Base-by-base conservation (phyloP, 2,888 invertebrate genomes). In the Rhimphoctona megacephalus region DNA sequence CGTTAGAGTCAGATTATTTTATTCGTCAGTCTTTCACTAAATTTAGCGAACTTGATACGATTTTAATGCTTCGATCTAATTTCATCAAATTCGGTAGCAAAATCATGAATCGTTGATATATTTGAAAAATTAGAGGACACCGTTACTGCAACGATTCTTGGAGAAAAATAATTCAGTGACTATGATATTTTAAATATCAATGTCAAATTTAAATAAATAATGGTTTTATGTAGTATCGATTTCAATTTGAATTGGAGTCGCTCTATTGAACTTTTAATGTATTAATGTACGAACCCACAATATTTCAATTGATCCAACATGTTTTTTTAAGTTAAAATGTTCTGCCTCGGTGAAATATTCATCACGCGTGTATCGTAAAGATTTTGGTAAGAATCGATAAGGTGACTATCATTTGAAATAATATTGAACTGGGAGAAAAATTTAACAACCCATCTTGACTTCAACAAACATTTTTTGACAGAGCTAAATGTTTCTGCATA, bases 401-500 rank as follows among this genome's bases (percentile, higher is more conserved):
- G 25, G 46, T 61, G 61, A 52, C n/a, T 2, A 52, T 52, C 52
- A n/a, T 52, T 52, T n/a, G n/a, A 52, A 52, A 0, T 19, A 52
- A 52, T n/a, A 2, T 17, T 49, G 49, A 49, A 49, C 5, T 0
- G 49, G 22, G 9, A 54, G 54, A 2, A 54, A n/a, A 8, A n/a
- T 54, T 54, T 8, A 22, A 7, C n/a, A 22, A 8, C 9, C 22
- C 11, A 25, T 57, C 11, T 9, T 4, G 22, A 61, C 61, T 9
- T 30, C 7, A 17, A 25, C 61, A 61, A 61, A 61, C 30, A 61
- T 61, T 61, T 17, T 7, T n/a, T 39, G 9, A 39, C 39, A 9
- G 66, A 66, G 66, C 66, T 39, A 36, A 66, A 66, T 66, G 66
- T 66, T 66, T 66, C 39, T 66, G 39, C 36, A 36, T n/a, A 19